Percentiles rank a stretch among this genome's conserved stretches.
phyloP scores from a whole-genome alignment of 1,140 invertebrate species.

The Harlomillsia oculata region DNA sequence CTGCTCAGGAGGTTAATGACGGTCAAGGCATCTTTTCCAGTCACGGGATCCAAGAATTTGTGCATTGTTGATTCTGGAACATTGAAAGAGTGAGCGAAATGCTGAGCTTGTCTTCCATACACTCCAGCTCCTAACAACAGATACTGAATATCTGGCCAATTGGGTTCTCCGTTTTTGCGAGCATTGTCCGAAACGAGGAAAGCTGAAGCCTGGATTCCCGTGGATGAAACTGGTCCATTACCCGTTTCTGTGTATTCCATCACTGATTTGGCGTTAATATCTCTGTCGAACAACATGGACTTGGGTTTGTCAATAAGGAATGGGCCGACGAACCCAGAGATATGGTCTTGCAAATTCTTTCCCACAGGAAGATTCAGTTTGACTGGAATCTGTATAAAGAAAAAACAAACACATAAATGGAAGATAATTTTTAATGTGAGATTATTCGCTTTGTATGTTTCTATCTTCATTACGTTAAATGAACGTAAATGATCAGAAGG shows the following conservation, averaged over 20 bases:
- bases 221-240: conserved; percentile 38
- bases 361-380: conserved; percentile 40
- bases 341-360: conserved; percentile 50
- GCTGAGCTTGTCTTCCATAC: conserved; percentile 2
- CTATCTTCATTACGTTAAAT: too few relatives aligned
- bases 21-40: conserved; percentile 21
- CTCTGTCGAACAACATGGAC: conserved; percentile 23
- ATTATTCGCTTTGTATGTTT: too few relatives aligned
- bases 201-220: conserved; percentile 36
- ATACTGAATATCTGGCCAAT: conserved; percentile 25
- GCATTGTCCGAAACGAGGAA: conserved; percentile 18
- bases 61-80: conserved; percentile 1
- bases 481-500: conserved; percentile 41
- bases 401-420: neutral
- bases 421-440: neutral
- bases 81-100: conserved; percentile 27
- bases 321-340: conserved; percentile 40
- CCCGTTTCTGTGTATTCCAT: conserved; percentile 37
- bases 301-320: conserved; percentile 39
- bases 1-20: conserved; percentile 30
- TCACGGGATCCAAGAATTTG: conserved; percentile 10
- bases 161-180: conserved; percentile 2
- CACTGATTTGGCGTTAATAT: conserved; percentile 15
- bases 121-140: conserved; percentile 17
- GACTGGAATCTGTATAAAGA: conserved; percentile 22